These are phyloP conservation scores for Cottus gobio DNA, from an alignment of 2,113 vertebrate genomes.

Conservation along the genomic window DNA sequence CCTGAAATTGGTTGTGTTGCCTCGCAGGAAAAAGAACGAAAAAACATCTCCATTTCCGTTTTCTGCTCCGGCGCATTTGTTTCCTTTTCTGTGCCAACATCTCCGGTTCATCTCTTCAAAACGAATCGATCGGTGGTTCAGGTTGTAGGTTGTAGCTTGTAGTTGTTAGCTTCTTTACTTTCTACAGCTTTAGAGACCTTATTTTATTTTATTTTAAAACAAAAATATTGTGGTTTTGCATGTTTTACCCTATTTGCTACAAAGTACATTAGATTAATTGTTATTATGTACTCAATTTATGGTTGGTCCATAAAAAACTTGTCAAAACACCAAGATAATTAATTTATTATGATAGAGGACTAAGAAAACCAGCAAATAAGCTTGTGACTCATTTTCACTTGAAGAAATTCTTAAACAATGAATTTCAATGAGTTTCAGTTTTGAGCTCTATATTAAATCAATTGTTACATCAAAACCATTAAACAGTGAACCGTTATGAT, in stretches of 20 bases:
- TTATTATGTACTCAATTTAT: background rate
- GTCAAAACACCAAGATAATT: background rate
- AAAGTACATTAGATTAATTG: background rate
- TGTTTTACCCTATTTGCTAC: background rate
- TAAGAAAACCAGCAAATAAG: background rate
- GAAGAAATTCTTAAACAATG: no score
- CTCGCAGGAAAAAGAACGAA: conserved; percentile 14
- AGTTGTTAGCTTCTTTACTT: background rate
- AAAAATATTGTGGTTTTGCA: background rate
- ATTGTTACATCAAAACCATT: background rate
- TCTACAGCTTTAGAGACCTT: background rate
- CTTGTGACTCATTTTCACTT: no score
- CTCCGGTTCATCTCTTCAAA: conserved; percentile 29
- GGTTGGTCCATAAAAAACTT: background rate
- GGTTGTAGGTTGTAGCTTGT: background rate
- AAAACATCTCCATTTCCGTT: conserved; percentile 55
- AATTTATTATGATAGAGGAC: background rate
- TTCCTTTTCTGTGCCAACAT: conserved; percentile 27
- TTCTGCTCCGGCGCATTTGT: conserved; percentile 52
- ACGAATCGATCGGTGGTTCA: conserved; percentile 1
- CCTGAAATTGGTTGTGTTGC: conserved; percentile 72
- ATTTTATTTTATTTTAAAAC: background rate
- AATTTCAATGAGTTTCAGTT: no score
- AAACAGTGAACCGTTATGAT: background rate
- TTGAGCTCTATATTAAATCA: background rate